These are phyloP conservation scores for Fistularia tabacaria DNA, from an alignment of 2,797 vertebrate species.

Conservation along the genomic window DNA sequence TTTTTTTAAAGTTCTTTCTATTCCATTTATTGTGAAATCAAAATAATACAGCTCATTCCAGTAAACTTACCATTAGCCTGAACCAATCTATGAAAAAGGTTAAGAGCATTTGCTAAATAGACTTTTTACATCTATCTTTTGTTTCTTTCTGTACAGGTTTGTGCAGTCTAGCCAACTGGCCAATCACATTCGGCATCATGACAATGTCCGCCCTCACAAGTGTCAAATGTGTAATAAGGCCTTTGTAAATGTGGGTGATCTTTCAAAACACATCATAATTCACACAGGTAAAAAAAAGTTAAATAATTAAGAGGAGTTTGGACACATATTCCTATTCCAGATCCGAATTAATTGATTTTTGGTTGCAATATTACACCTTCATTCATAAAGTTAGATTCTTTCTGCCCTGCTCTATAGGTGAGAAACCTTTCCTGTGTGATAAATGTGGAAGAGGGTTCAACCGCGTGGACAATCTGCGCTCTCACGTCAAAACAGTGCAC, in stretches of 20 bases:
- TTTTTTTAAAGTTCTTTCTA: no score
- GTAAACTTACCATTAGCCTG: no score
- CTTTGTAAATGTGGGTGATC: constrained; percentile 95
- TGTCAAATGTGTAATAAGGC: constrained; percentile 95
- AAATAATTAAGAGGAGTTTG: not conserved
- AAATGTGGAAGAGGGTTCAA: constrained; percentile 97
- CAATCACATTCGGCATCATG: constrained; percentile 98
- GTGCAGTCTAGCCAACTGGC: constrained; percentile 97
- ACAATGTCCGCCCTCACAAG: constrained; percentile 96
- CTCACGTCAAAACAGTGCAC: constrained; percentile 96
- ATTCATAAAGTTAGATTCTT: not conserved
- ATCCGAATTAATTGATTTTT: not conserved
- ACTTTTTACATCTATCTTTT: not conserved
- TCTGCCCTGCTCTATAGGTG: constrained; percentile 71
- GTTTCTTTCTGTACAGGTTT: constrained; percentile 74
- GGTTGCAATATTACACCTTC: not conserved
- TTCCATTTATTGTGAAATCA: no score
- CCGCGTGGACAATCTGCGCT: constrained; percentile 95
- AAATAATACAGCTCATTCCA: no score
- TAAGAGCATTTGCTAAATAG: no score
- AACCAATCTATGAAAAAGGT: no score
- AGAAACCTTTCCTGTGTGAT: constrained; percentile 95
- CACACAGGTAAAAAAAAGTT: constrained; percentile 84
- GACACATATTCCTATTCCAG: not conserved
- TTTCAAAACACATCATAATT: constrained; percentile 98